These are phyloP conservation scores for Harlomillsia oculata DNA, from an alignment of 1,140 invertebrate species.

Conservation along the genomic window DNA sequence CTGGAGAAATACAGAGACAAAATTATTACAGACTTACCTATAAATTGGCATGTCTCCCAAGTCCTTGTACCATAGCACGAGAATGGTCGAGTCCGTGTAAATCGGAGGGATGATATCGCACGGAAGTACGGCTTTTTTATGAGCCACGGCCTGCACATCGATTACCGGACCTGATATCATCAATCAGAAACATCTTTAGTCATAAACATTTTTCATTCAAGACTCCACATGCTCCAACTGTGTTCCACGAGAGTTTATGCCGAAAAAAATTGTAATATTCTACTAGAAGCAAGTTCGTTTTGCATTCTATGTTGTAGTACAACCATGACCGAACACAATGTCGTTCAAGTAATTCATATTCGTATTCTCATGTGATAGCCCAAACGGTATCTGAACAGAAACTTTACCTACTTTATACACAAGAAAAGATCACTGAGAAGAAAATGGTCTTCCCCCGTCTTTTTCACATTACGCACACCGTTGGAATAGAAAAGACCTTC, in stretches of 20 bases:
- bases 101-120: slow-evolving; percentile 53
- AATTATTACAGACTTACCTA: slow-evolving; percentile 28
- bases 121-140: slow-evolving; percentile 51
- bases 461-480: neutral
- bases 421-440: too few species aligned
- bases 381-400: too few species aligned
- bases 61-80: slow-evolving; percentile 54
- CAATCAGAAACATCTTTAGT: slow-evolving; percentile 25
- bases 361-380: too few species aligned
- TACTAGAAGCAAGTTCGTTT: too few species aligned
- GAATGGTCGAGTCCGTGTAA: slow-evolving; percentile 49
- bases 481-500: slow-evolving; percentile 4
- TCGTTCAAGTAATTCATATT: too few species aligned
- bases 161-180: slow-evolving; percentile 46
- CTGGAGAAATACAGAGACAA: neutral
- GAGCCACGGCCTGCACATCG: slow-evolving; percentile 49
- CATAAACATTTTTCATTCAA: slow-evolving; percentile 22
- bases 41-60: slow-evolving; percentile 36
- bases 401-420: too few species aligned
- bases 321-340: too few species aligned
- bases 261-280: too few species aligned
- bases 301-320: too few species aligned
- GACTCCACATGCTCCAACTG: neutral
- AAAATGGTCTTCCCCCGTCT: too few species aligned
- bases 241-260: neutral